Evolutionary conservation across 1,140 invertebrate genomes (phyloP), one percentile per base, ranked within the genome.

Genomic region (Aphelinus atriplicis): DNA sequence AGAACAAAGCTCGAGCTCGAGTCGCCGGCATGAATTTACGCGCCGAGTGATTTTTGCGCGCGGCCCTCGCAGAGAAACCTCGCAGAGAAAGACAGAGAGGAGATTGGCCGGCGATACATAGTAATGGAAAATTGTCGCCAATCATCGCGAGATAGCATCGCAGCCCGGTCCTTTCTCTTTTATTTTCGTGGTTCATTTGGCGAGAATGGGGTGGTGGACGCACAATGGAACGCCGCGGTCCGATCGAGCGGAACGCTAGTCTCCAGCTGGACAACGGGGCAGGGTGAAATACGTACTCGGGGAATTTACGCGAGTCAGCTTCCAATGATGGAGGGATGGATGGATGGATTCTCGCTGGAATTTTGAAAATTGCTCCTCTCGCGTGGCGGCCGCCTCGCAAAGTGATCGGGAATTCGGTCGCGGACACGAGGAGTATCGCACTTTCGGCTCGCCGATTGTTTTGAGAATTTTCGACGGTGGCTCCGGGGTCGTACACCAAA

Each of bases 91-190:
- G 51, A 56, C 51, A 46, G 10, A 43, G 60, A 53, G 45, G 46
- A 71, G 68, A 71, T 76, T 47, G 61, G 48, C 53, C 55, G 10
- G 10, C 80, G 84, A 85, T 85, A 85, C 84, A 85, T 85, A 85
- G 82, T 84, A 85, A 85, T 85, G 80, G 81, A 84, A 81, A 84
- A 85, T 85, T 84, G 82, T 83, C 81, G 79, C 78, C 81, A 82
- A 85, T 84, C 80, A 84, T 84, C 83, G 80, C 79, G 75, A 80
- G 78, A 85, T 83, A 84, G 46, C 76, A 84, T 85, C 81, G 70
- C 57, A 69, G 26, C 3, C 1, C 5, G 43, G 53, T 3, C 75
- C 70, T 56, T 74, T 73, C 80, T 78, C 65, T 71, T 81, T 81
- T 77, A 79, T 79, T 81, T 80, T 78, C 79, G 69, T 77, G 81